A percentile compares a stretch with the other conserved stretches of the same genome.
Evolutionary conservation across 1,140 invertebrate genomes (phyloP).

Genomic region (Oryctes rhinoceros): DNA sequence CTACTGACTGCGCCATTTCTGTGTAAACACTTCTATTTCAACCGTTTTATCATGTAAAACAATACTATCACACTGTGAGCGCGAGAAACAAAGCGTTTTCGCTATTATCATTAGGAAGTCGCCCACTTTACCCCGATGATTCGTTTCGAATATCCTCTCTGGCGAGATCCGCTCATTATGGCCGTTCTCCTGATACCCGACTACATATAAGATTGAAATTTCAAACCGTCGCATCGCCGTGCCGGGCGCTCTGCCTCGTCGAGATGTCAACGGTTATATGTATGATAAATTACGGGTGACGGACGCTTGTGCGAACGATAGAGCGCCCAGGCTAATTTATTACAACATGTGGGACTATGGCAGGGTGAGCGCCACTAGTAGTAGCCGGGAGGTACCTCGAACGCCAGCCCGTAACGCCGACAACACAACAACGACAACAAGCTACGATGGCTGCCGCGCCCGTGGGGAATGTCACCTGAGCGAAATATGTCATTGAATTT

Average conservation of each 20-base stretch:
- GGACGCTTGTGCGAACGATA: background rate
- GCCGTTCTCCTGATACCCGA: background rate
- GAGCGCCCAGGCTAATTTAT: conserved; percentile 2
- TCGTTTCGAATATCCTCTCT: background rate
- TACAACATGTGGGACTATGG: background rate
- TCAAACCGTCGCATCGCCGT: background rate
- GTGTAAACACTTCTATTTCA: background rate
- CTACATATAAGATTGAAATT: conserved; percentile 16
- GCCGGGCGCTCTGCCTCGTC: background rate
- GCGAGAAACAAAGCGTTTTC: too few relatives aligned
- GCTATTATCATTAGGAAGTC: background rate
- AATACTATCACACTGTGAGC: too few relatives aligned
- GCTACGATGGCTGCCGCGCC: background rate
- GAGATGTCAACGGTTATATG: background rate
- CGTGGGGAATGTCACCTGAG: conserved; percentile 12
- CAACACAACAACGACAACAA: background rate
- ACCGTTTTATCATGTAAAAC: background rate
- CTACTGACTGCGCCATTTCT: background rate
- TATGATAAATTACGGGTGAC: conserved; percentile 11
- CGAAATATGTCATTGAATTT: conserved; percentile 22
- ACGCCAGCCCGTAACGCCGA: background rate
- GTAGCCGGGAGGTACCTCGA: background rate
- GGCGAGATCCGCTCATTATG: conserved; percentile 2
- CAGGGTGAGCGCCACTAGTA: background rate
- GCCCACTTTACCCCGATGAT: background rate